Conservation (phyloP, 2,797 vertebrate genomes). For the Artibeus jamaicensis region DNA sequence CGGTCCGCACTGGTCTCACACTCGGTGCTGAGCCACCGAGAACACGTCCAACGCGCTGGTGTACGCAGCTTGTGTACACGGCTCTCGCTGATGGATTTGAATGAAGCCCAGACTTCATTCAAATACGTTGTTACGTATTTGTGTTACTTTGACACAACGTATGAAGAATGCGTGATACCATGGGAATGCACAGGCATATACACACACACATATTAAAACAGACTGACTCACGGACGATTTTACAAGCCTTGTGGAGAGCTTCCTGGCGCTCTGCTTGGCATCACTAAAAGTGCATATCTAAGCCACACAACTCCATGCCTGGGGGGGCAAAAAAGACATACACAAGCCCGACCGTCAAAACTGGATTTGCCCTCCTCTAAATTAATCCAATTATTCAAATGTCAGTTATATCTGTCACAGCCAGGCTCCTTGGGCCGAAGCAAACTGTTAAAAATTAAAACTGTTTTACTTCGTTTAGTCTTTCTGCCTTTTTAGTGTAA, state of each 20-base stretch:
- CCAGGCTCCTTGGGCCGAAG: constrained; percentile 84
- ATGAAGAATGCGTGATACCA: background rate
- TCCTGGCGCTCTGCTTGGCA: constrained; percentile 59
- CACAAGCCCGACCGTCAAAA: constrained; percentile 79
- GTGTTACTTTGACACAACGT: background rate
- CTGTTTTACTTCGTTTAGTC: constrained; percentile 90
- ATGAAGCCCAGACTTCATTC: background rate
- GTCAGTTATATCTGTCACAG: constrained; percentile 90
- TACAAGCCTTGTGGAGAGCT: constrained; percentile 44
- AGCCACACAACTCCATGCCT: constrained; percentile 83
- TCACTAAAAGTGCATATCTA: constrained; percentile 88
- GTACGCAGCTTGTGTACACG: background rate
- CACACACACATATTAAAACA: background rate
- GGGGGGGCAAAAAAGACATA: constrained; percentile 80
- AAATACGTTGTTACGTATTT: too few relatives aligned
- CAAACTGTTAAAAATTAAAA: constrained; percentile 92
- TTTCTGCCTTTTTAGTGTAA: constrained; percentile 90
- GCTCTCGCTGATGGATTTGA: rapidly evolving
- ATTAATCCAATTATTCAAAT: constrained; percentile 95
- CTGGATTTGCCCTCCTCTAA: constrained; percentile 83
- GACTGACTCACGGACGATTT: background rate
- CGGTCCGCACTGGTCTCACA: background rate
- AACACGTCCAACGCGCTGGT: background rate
- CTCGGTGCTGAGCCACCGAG: background rate
- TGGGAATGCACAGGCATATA: background rate